Evolutionary conservation across 2,113 vertebrate species (phyloP).

Genomic region (Athene cunicularia): DNA sequence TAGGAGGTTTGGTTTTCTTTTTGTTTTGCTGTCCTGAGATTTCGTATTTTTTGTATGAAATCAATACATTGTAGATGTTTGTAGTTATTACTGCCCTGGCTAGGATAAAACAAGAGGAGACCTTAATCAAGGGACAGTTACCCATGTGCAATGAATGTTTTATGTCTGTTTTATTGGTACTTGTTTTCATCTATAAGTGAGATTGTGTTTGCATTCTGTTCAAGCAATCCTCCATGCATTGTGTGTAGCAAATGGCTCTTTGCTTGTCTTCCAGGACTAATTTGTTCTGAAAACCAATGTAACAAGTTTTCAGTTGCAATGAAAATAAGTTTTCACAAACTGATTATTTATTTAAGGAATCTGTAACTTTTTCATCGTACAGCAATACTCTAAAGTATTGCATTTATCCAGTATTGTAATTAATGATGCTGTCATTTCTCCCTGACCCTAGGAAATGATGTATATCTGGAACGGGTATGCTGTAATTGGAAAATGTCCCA

Average conservation of each 20-base stretch:
- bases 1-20: not conserved
- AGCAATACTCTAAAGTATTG: not conserved
- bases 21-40: not conserved
- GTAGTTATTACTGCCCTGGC: not conserved
- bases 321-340: not conserved
- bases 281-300: not conserved
- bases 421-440: slow-evolving; percentile 16
- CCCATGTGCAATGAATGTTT: not conserved
- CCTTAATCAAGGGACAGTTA: not conserved
- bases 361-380: not conserved
- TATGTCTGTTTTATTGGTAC: not conserved
- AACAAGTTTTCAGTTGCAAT: not conserved
- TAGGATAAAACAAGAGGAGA: not conserved
- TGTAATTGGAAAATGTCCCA: slow-evolving; percentile 92
- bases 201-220: not conserved
- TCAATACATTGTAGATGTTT: not conserved
- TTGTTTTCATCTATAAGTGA: not conserved
- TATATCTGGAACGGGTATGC: slow-evolving; percentile 99
- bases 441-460: slow-evolving; percentile 92
- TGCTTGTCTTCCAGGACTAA: not conserved
- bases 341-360: not conserved
- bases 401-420: not conserved
- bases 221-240: not conserved
- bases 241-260: not conserved
- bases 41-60: not conserved